A percentile compares a stretch with the other conserved stretches of the same genome.
These are phyloP conservation scores for Pantelozetes paolii DNA, from an alignment of 2,888 invertebrate species.

Conservation along the genomic window DNA sequence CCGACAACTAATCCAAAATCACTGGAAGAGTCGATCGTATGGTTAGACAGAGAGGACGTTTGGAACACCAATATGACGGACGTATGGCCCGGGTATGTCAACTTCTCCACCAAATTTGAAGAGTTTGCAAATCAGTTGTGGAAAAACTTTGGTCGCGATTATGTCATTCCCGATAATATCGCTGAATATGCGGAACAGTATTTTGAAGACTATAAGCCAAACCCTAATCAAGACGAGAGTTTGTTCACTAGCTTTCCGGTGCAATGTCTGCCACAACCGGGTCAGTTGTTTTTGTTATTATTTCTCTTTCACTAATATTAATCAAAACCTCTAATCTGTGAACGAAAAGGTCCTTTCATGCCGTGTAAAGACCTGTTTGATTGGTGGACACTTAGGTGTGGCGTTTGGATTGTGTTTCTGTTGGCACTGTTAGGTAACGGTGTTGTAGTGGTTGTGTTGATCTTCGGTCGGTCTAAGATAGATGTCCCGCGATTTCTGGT, in stretches of 20 bases:
- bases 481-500: conserved; percentile 94
- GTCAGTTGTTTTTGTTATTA: conserved; percentile 47
- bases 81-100: conserved; percentile 66
- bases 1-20: conserved; percentile 39
- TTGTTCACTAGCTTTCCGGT: conserved; percentile 45
- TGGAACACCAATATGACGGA: conserved; percentile 61
- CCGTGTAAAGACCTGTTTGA: conserved; percentile 94
- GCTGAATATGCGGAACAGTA: conserved; percentile 69
- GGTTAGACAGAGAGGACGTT: conserved; percentile 46
- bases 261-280: conserved; percentile 50
- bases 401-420: conserved; percentile 95
- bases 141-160: conserved; percentile 67
- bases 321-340: background rate
- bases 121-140: conserved; percentile 66
- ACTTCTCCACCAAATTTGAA: conserved; percentile 68
- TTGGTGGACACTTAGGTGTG: conserved; percentile 95
- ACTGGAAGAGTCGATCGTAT: conserved; percentile 47
- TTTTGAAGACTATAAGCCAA: conserved; percentile 54
- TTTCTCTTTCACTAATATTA: background rate
- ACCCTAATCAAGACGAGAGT: conserved; percentile 43
- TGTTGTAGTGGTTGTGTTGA: conserved; percentile 85
- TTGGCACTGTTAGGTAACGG: conserved; percentile 93
- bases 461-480: conserved; percentile 86
- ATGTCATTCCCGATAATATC: conserved; percentile 61
- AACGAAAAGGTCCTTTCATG: conserved; percentile 86